These are phyloP conservation scores for Clarias laeviceps DNA, from an alignment of 2,797 vertebrate species.

Conservation along the genomic window DNA sequence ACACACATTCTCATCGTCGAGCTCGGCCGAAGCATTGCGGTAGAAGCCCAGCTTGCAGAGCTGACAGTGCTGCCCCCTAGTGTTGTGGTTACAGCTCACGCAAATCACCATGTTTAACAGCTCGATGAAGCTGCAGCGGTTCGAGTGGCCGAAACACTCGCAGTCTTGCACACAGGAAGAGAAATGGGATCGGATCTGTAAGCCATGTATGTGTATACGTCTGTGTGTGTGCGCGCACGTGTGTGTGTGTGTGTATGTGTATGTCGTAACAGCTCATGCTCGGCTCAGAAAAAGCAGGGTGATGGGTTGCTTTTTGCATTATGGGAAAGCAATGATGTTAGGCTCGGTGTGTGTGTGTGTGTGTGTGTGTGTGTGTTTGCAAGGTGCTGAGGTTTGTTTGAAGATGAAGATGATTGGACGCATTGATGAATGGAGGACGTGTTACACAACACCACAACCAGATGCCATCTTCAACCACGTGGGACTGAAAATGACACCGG, in stretches of 20 bases:
- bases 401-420: conserved; percentile 55
- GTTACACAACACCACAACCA: background rate
- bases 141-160: conserved; percentile 99
- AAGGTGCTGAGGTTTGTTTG: conserved; percentile 43
- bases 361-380: conserved; percentile 28
- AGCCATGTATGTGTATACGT: conserved; percentile 45
- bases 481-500: background rate
- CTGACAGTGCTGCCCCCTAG: conserved; percentile 99
- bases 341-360: background rate
- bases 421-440: background rate
- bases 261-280: conserved; percentile 68
- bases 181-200: conserved; percentile 66
- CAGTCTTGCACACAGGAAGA: conserved; percentile 97
- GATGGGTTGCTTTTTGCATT: conserved; percentile 52
- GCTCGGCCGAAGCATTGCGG: conserved; percentile 97
- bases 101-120: conserved; percentile 98
- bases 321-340: conserved; percentile 58
- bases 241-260: conserved; percentile 57
- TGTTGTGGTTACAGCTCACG: conserved; percentile 99
- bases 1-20: conserved; percentile 99
- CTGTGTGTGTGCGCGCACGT: conserved; percentile 59
- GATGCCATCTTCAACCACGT: background rate
- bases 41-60: conserved; percentile 98
- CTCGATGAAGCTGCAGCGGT: conserved; percentile 99
- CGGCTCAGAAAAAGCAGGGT: conserved; percentile 28